Base-by-base conservation (phyloP, 1,140 invertebrate species). In the Druon quercuslanigerum region DNA sequence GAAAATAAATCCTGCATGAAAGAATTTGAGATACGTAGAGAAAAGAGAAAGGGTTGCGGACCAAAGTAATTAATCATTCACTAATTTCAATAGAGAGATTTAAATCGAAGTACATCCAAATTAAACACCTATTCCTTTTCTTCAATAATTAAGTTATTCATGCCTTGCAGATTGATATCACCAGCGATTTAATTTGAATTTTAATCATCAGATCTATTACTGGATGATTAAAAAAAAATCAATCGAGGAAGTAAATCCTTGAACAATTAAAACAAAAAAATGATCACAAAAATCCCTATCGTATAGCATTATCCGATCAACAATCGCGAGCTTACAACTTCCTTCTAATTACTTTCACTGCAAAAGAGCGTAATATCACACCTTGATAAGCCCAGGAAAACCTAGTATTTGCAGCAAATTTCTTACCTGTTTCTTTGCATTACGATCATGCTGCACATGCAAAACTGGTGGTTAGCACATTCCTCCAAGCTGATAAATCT, bases 371-470 rank as follows among this genome's bases (percentile, higher is more conserved):
- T 56, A 56, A 56, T 56, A 56, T 56, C 54, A 56, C 54, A 56
- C 54, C 54, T 66, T 25, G 57, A 66, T 66, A 66, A 66, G 25
- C 14, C 12, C 57, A 66, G 25, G 7, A 25, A 2, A 66, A 25
- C 20, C 25, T 33, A 16, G 12, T 66, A 19, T 66, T 9, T 66
- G 4, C 14, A 1, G 33, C 14, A 66, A 66, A 60, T 33, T 66
- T 66, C 60, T 66, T 66, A 66, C 60, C 60, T 66, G 60, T 66
- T 66, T 66, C 60, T 66, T 66, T 40, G 60, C 33, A 66, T 66
- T 40, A 40, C 60, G 14, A n/a, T 25, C 60, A 66, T 66, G 60
- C 60, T 66, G 60, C 60, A 66, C 25, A 66, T 66, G 60, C 60
- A 66, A 66, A 66, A 46, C 60, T 66, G 60, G 33, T 66, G 60